A percentile compares a stretch with the other conserved stretches of the same genome.
phyloP scores from a whole-genome alignment of 1,140 invertebrate species.

The Dendrolimus punctatus region DNA sequence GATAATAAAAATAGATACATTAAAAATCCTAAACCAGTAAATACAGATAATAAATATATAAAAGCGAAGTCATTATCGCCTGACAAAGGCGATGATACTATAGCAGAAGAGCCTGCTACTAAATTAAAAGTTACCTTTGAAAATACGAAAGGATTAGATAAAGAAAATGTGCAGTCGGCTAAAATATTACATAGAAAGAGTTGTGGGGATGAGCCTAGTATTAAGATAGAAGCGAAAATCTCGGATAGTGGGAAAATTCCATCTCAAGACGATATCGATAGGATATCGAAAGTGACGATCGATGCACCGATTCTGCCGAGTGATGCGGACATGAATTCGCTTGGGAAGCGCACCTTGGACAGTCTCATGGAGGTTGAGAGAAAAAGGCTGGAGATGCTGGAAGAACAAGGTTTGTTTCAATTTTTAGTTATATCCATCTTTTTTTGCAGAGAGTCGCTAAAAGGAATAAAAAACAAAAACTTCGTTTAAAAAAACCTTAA shows the following conservation, averaged over 20 bases:
- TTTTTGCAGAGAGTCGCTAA: no score
- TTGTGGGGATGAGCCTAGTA: constrained; percentile 60
- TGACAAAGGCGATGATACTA: constrained; percentile 47
- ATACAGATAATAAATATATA: constrained; percentile 57
- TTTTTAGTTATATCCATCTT: no score
- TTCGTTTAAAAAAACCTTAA: constrained; percentile 1
- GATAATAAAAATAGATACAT: constrained; percentile 53
- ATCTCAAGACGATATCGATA: constrained; percentile 88
- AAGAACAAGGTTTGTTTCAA: constrained; percentile 83
- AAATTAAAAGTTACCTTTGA: constrained; percentile 22
- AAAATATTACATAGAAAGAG: constrained; percentile 61
- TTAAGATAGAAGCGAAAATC: constrained; percentile 40
- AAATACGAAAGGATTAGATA: constrained; percentile 13
- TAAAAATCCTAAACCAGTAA: constrained; percentile 51
- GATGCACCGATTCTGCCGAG: constrained; percentile 81
- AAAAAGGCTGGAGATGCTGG: constrained; percentile 88
- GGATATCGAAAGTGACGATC: constrained; percentile 89
- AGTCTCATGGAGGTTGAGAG: constrained; percentile 92
- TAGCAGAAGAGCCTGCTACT: constrained; percentile 37
- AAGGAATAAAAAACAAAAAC: no score
- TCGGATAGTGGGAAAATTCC: constrained; percentile 71
- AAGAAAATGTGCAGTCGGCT: constrained; percentile 9
- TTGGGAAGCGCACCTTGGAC: constrained; percentile 88
- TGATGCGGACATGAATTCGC: constrained; percentile 76
- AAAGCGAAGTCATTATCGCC: constrained; percentile 59